These are phyloP conservation scores for Camelus bactrianus DNA, from an alignment of 2,113 vertebrate genomes.

Conservation along the genomic window DNA sequence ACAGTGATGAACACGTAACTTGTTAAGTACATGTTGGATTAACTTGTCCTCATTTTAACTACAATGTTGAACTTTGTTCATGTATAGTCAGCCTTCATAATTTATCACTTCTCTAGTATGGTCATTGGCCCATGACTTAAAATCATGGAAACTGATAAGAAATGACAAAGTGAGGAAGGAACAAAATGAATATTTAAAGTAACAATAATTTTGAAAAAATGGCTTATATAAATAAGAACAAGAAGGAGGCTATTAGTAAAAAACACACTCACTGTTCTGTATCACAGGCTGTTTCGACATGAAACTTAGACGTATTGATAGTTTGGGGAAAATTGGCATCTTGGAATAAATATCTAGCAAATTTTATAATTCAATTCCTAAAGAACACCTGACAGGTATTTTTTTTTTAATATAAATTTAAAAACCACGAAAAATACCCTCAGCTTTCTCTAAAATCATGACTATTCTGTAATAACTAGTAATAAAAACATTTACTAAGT, in stretches of 20 bases:
- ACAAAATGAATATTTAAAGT: conserved; percentile 24
- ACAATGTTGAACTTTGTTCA: neutral
- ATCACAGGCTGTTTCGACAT: neutral
- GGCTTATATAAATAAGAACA: neutral
- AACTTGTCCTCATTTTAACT: neutral
- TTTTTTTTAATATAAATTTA: neutral
- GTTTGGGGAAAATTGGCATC: neutral
- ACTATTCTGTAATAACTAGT: neutral
- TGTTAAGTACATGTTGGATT: neutral
- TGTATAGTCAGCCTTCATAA: neutral
- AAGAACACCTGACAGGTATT: neutral
- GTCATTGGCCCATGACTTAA: neutral
- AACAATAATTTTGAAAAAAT: neutral
- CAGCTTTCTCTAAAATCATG: conserved; percentile 31
- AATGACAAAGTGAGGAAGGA: neutral
- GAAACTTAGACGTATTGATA: neutral
- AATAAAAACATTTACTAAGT: neutral
- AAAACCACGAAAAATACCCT: neutral
- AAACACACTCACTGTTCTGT: neutral
- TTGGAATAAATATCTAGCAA: neutral
- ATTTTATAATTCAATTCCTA: neutral
- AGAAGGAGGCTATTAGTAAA: neutral
- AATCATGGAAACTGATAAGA: neutral
- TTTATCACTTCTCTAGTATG: neutral
- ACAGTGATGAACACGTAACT: conserved; percentile 22